Percentiles rank a stretch among this genome's conserved stretches.
Conservation (phyloP, 2,797 vertebrate species). For the Graptemys geographica region DNA sequence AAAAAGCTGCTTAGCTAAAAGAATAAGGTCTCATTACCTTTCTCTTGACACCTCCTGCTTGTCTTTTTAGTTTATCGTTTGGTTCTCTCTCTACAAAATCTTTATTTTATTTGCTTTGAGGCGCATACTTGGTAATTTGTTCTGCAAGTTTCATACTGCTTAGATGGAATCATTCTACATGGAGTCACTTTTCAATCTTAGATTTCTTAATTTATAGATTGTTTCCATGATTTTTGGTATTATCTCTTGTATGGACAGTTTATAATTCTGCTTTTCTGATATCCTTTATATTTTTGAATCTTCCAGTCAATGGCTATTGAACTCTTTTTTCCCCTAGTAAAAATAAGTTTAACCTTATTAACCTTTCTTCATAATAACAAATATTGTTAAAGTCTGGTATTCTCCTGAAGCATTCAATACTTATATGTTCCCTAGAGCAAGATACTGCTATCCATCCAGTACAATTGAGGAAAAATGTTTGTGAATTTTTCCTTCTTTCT, state of each 20-base stretch:
- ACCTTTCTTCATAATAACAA: not conserved
- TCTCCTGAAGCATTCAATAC: not conserved
- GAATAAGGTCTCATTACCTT: not conserved
- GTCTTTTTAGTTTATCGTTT: not conserved
- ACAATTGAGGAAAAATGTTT: not conserved
- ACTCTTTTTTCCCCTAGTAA: not conserved
- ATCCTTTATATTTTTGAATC: not conserved
- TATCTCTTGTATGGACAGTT: not conserved
- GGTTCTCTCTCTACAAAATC: not conserved
- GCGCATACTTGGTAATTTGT: not conserved
- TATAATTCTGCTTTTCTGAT: not conserved
- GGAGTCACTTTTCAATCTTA: not conserved
- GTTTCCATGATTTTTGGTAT: too few relatives aligned
- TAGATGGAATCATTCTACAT: not conserved
- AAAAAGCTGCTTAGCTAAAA: too few relatives aligned
- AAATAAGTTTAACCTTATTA: not conserved
- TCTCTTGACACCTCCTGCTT: not conserved
- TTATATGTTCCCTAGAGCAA: not conserved
- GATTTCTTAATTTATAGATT: too few relatives aligned
- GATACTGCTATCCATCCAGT: not conserved
- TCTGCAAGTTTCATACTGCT: not conserved
- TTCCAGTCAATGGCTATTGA: not conserved
- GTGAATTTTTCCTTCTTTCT: not conserved
- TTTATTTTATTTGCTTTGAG: not conserved
- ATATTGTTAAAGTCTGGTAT: not conserved